Evolutionary conservation across 2,113 vertebrate species (phyloP).

Genomic region (Lampris megalopsis): DNA sequence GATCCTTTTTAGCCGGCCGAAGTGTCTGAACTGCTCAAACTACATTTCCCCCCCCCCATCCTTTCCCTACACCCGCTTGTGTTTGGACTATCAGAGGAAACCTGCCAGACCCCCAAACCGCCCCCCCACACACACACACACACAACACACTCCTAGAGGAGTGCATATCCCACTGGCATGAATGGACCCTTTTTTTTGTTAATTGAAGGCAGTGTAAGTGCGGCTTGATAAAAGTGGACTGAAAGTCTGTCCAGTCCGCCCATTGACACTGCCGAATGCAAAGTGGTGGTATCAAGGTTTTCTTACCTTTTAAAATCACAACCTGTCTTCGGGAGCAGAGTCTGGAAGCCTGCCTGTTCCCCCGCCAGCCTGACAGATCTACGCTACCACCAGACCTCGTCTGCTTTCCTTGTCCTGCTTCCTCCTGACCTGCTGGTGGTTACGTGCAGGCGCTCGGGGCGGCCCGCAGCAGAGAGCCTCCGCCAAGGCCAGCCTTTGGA

Average conservation of each 20-base stretch:
- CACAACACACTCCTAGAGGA: not conserved
- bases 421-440: slow-evolving; percentile 10
- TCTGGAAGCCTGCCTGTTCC: not conserved
- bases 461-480: slow-evolving; percentile 12
- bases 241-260: slow-evolving; percentile 15
- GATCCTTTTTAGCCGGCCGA: not conserved
- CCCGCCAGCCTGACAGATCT: not conserved
- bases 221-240: slow-evolving; percentile 22
- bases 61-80: no score
- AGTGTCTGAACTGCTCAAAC: no score
- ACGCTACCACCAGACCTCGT: slow-evolving; percentile 23
- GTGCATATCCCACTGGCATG: not conserved
- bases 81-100: no score
- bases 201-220: slow-evolving; percentile 7
- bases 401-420: slow-evolving; percentile 26
- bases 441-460: slow-evolving; percentile 14
- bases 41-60: no score
- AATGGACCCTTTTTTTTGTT: slow-evolving; percentile 29
- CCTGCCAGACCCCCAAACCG: no score
- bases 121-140: no score
- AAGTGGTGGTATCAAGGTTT: slow-evolving; percentile 31
- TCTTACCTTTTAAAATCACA: slow-evolving; percentile 3
- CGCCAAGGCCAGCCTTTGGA: slow-evolving; percentile 13
- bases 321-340: not conserved
- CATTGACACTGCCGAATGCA: slow-evolving; percentile 9